These are phyloP conservation scores for Myrmecophaga tridactyla DNA, from an alignment of 2,113 vertebrate genomes.

Conservation along the genomic window DNA sequence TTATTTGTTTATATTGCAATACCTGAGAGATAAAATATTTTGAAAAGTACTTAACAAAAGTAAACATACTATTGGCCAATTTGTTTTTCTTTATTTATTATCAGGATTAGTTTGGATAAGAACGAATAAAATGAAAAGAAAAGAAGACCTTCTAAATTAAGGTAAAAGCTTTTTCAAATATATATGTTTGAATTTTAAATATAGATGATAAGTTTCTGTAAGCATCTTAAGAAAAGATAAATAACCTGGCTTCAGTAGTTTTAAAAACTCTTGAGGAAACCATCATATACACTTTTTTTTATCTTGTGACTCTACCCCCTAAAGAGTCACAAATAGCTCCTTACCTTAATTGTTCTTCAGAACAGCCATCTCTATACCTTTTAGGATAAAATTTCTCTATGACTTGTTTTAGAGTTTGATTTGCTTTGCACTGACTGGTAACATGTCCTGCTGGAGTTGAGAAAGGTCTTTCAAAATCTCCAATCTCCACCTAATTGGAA, in stretches of 20 bases:
- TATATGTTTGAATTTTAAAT: not conserved
- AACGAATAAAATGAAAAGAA: constrained; percentile 27
- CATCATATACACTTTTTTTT: not conserved
- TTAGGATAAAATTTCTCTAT: constrained; percentile 96
- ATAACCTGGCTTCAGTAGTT: not conserved
- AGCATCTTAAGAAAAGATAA: not conserved
- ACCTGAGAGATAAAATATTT: not conserved
- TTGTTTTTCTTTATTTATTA: not conserved
- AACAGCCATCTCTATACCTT: constrained; percentile 89
- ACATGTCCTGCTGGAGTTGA: constrained; percentile 86
- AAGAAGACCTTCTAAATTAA: not conserved
- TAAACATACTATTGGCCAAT: not conserved
- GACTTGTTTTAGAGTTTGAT: constrained; percentile 93
- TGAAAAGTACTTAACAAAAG: constrained; percentile 1
- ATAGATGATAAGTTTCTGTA: not conserved
- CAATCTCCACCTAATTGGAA: constrained; percentile 91
- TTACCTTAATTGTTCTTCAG: constrained; percentile 95
- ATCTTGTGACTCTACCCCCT: not conserved
- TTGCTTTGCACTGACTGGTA: constrained; percentile 89
- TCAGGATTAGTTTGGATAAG: not conserved
- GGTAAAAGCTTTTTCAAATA: not conserved
- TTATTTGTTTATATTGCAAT: not conserved
- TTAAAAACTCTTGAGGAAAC: not conserved
- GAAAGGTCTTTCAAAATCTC: constrained; percentile 95
- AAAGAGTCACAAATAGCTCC: not conserved